Conservation (phyloP, 2,113 vertebrate species). For the Corydoras sp. region DNA sequence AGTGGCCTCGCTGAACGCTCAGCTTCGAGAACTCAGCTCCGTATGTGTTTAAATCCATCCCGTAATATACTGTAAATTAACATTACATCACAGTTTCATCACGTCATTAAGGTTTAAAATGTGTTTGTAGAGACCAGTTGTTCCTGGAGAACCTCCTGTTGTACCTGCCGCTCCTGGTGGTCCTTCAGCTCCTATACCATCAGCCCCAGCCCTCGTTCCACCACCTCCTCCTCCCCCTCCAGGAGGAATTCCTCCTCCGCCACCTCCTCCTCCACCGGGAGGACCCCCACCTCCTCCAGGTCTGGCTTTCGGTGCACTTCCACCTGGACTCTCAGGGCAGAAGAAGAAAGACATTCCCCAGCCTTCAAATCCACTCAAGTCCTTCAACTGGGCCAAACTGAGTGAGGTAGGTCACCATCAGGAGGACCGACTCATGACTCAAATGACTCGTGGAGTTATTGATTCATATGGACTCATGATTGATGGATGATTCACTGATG, state of each 20-base stretch:
- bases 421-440: no score
- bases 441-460: no score
- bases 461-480: no score
- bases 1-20: constrained; percentile 79
- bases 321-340: constrained; percentile 70
- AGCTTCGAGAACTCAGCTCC: constrained; percentile 83
- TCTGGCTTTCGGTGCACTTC: constrained; percentile 70
- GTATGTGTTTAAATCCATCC: constrained; percentile 59
- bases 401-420: constrained; percentile 73
- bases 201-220: constrained; percentile 49
- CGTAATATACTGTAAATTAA: no score
- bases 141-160: constrained; percentile 73
- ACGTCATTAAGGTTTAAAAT: no score
- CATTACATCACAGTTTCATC: background rate
- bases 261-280: constrained; percentile 77
- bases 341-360: constrained; percentile 64
- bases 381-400: constrained; percentile 96
- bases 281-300: constrained; percentile 81
- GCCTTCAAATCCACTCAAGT: constrained; percentile 81
- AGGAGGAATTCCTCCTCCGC: constrained; percentile 60
- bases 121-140: constrained; percentile 66
- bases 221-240: constrained; percentile 51
- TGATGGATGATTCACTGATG: background rate
- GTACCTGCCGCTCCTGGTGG: constrained; percentile 74
- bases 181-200: constrained; percentile 57